Percentiles rank a stretch among this genome's conserved stretches.
Evolutionary conservation across 2,888 invertebrate species (phyloP).

Genomic region (Emmelina monodactyla): DNA sequence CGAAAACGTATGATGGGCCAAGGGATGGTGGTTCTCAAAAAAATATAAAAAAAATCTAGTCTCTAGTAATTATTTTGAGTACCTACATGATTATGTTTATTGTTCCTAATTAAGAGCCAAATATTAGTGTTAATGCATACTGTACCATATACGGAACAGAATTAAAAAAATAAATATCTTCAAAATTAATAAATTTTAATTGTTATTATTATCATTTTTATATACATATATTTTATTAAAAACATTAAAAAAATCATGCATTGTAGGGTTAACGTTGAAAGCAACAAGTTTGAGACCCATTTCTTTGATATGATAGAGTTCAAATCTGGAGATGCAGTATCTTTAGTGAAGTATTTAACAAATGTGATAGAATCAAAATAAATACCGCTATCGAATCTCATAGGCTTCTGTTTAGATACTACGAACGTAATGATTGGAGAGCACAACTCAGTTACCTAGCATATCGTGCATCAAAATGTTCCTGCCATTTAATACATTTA

Average conservation of each 20-base stretch:
- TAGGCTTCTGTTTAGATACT: too few species aligned
- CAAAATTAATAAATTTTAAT: neutral
- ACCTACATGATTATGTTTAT: neutral
- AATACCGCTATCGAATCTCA: too few species aligned
- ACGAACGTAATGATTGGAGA: too few species aligned
- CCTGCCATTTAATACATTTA: constrained; percentile 4
- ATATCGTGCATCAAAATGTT: too few species aligned
- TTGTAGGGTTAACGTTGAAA: constrained; percentile 2
- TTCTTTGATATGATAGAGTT: too few species aligned
- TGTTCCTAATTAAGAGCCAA: constrained; percentile 1
- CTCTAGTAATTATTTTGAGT: neutral
- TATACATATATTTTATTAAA: neutral
- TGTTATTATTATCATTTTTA: neutral
- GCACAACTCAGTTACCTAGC: too few species aligned
- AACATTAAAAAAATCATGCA: neutral
- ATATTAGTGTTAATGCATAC: constrained; percentile 1
- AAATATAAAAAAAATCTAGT: constrained; percentile 3
- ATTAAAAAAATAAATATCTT: constrained; percentile 3
- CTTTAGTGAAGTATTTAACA: too few species aligned
- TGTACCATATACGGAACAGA: constrained; percentile 8
- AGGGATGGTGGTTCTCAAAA: constrained; percentile 11
- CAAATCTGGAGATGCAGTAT: too few species aligned
- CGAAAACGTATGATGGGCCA: constrained; percentile 17
- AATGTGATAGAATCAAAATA: too few species aligned
- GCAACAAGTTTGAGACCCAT: too few species aligned